Evolutionary conservation across 2,797 vertebrate species (phyloP).

Genomic region (Gambelia wislizenii): DNA sequence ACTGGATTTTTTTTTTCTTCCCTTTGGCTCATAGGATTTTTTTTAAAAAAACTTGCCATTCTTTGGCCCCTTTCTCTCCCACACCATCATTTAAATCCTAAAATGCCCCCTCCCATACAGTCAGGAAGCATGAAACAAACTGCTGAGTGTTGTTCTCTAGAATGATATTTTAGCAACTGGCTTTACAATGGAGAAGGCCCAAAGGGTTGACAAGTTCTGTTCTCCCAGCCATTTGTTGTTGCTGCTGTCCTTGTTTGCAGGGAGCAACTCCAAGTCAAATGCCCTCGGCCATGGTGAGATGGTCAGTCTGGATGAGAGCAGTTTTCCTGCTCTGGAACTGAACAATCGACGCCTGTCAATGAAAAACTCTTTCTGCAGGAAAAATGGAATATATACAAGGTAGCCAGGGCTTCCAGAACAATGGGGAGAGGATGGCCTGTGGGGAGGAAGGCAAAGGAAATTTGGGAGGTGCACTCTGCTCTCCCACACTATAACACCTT

Average conservation of each 20-base stretch:
- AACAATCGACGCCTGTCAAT: slow-evolving; percentile 95
- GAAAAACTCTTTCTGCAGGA: slow-evolving; percentile 97
- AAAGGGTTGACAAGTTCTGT: background rate
- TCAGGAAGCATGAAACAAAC: background rate
- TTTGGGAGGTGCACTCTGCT: background rate
- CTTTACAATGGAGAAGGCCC: background rate
- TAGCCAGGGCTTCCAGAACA: slow-evolving; percentile 51
- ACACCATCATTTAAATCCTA: background rate
- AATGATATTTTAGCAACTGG: background rate
- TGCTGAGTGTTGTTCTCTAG: background rate
- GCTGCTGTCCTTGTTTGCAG: slow-evolving; percentile 71
- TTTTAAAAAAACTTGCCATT: background rate
- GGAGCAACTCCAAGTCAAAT: slow-evolving; percentile 89
- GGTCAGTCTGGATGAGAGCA: slow-evolving; percentile 95
- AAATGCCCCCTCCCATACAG: background rate
- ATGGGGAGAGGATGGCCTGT: background rate
- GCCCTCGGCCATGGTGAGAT: slow-evolving; percentile 94
- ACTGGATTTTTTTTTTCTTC: background rate
- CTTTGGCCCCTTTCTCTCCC: background rate
- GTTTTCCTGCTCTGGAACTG: slow-evolving; percentile 94
- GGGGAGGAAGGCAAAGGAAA: background rate
- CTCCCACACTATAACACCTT: background rate
- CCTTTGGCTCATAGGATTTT: background rate
- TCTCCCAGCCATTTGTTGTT: rapidly evolving
- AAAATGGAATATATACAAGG: slow-evolving; percentile 97